Evolutionary conservation across 2,888 invertebrate species (phyloP).

Genomic region (Sinotaia quadrata): DNA sequence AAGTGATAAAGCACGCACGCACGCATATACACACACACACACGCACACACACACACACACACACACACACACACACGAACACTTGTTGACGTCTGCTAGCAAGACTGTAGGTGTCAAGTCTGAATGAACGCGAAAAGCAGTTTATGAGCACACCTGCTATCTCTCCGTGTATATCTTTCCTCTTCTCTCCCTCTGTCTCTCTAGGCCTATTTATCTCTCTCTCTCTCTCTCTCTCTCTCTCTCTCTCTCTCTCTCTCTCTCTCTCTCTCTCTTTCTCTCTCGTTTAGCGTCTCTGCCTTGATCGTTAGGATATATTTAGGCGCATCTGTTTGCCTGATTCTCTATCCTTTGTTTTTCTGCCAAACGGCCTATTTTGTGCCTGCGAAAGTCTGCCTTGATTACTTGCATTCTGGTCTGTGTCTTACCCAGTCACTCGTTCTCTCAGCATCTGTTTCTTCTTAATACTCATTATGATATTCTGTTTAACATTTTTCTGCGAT

Average conservation of each 20-base stretch:
- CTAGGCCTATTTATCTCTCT: conserved; percentile 5
- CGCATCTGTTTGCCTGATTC: conserved; percentile 3
- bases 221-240: background rate
- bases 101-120: background rate
- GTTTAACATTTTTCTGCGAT: too few species aligned
- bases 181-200: conserved; percentile 1
- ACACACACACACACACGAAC: conserved; percentile 3
- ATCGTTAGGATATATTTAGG: too few species aligned
- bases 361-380: background rate
- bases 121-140: background rate
- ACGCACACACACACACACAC: conserved; percentile 1
- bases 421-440: background rate
- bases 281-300: conserved; percentile 8
- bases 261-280: background rate
- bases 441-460: background rate
- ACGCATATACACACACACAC: conserved; percentile 1
- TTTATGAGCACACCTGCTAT: background rate
- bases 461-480: too few species aligned
- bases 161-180: conserved; percentile 8
- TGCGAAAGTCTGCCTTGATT: background rate
- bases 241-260: conserved; percentile 10
- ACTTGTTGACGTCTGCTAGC: background rate
- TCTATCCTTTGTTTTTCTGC: background rate
- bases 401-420: background rate
- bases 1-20: background rate